Evolutionary conservation across 2,113 vertebrate species (phyloP), one percentile per base, ranked within the genome.

Genomic region (Athene noctua): DNA sequence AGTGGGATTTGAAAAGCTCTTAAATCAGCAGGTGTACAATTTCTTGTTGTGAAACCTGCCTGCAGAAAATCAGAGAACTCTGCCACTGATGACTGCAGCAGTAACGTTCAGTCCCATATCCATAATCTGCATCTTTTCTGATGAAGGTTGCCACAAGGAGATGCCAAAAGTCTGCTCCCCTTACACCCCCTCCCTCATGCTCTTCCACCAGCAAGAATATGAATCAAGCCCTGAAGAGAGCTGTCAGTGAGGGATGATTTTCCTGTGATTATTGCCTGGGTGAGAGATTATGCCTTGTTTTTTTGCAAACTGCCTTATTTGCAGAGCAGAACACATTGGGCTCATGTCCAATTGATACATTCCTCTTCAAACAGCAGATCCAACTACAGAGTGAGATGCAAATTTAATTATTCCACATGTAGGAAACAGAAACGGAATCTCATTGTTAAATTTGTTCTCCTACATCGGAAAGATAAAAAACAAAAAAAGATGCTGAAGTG

Each of bases 391-490:
- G 97, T 90, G 88, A 96, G 97, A 98, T 98, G 96, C 97, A 98
- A 98, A 98, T 98, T 97, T 97, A 98, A 98, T 98, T 98, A 98
- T 98, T 98, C 97, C 97, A 98, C 98, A 96, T 98, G 97, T 97
- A 97, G 92, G 95, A 97, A 98, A 97, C 97, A 97, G 97, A 98
- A 98, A 97, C 59, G 15, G 97, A 98, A 98, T 98, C 97, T 98
- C 97, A 97, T 98, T 98, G 97, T 98, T 98, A 97, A 97, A 98
- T 98, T 98, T 98, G 97, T 97, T 98, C 97, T 98, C 94, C 94
- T 97, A 93, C 54, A 23, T 97, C 0, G 32, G 57, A 92, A 97
- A 98, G 97, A 97, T 98, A 98, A 96, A 98, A 98, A 97, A 97
- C 88, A 98, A 98, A 97, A 68, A 92, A 92, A 97, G 96, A 97